Conservation (phyloP, 23 tunicate genomes). For the Clavelina lepadiformis region DNA sequence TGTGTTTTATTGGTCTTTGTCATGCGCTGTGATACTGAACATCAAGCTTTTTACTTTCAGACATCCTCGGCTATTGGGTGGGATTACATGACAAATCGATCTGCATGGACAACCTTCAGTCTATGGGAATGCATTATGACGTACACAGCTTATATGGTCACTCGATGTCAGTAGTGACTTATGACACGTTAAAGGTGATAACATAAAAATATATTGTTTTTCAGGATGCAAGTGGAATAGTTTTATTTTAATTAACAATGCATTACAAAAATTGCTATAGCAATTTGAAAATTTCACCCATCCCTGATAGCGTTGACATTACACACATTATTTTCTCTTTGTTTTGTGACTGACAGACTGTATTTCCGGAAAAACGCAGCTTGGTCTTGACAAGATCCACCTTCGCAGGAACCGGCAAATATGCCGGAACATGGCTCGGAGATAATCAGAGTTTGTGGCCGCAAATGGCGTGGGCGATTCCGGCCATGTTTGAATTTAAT, state of each 20-base stretch:
- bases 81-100: slow-evolving; percentile 87
- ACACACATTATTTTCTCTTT: background rate
- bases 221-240: background rate
- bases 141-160: slow-evolving; percentile 96
- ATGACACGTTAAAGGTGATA: slow-evolving; percentile 57
- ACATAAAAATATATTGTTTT: too few species aligned
- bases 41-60: too few species aligned
- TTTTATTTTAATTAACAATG: background rate
- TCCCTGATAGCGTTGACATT: too few species aligned
- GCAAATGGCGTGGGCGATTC: slow-evolving; percentile 74
- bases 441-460: slow-evolving; percentile 95
- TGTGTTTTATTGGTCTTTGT: too few species aligned
- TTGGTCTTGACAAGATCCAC: slow-evolving; percentile 79
- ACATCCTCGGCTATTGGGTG: slow-evolving; percentile 57
- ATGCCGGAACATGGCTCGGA: slow-evolving; percentile 92
- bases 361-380: slow-evolving; percentile 78
- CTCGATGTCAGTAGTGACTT: slow-evolving; percentile 81
- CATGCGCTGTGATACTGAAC: too few species aligned
- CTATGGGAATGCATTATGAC: slow-evolving; percentile 70
- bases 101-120: slow-evolving; percentile 89
- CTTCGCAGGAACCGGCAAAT: slow-evolving; percentile 89
- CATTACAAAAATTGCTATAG: background rate
- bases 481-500: slow-evolving; percentile 85
- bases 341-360: slow-evolving; percentile 15
- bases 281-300: too few species aligned